These are phyloP conservation scores for Microctonus aethiopoides DNA, from an alignment of 2,888 invertebrate species.

Conservation along the genomic window DNA sequence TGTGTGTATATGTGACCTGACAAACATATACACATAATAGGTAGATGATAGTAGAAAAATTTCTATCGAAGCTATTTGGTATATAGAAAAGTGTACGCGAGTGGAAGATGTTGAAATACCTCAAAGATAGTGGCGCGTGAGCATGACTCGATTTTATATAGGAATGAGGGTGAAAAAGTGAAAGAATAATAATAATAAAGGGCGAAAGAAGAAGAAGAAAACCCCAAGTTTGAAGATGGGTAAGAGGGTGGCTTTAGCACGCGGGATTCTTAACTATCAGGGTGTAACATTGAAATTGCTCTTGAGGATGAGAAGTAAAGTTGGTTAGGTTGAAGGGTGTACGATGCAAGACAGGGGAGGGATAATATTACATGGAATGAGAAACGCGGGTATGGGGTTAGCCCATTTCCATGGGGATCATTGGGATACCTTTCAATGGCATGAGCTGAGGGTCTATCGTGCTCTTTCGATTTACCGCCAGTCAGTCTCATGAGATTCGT, in stretches of 20 bases:
- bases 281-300: constrained; percentile 36
- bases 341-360: not conserved
- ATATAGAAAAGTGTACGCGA: not conserved
- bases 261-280: constrained; percentile 19
- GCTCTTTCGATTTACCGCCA: constrained; percentile 11
- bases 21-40: not conserved
- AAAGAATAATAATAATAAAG: not conserved
- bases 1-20: no score
- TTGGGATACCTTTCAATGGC: not conserved
- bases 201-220: not conserved
- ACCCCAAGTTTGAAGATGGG: not conserved
- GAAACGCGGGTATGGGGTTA: not conserved
- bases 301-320: not conserved
- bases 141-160: not conserved
- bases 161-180: not conserved
- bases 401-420: constrained; percentile 3
- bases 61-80: no score
- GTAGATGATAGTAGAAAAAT: not conserved
- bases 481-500: constrained; percentile 6
- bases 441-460: not conserved
- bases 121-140: not conserved
- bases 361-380: not conserved
- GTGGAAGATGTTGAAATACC: not conserved
- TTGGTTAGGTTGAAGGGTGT: not conserved
- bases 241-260: not conserved